phyloP scores from a whole-genome alignment of 2,888 invertebrate species.

The Arrhopalites spinosus region DNA sequence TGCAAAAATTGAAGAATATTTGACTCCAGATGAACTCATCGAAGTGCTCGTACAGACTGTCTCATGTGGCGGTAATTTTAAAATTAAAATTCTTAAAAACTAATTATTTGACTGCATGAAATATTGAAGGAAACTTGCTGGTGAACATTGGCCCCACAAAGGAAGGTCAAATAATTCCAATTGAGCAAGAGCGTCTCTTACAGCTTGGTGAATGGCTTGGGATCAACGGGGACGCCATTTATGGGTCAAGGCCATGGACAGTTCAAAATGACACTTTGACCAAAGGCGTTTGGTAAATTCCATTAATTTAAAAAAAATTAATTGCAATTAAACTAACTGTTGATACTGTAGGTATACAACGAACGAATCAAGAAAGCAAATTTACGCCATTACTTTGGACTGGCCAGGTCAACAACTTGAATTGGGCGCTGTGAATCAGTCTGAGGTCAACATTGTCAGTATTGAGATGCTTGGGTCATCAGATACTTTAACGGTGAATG shows the following conservation, averaged over 20 bases:
- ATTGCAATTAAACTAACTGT: background rate
- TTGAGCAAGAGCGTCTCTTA: constrained; percentile 60
- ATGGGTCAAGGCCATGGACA: constrained; percentile 61
- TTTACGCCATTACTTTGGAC: constrained; percentile 59
- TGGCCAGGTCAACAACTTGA: constrained; percentile 57
- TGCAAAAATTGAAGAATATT: constrained; percentile 69
- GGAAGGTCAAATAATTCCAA: constrained; percentile 60
- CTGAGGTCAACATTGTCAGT: too few relatives aligned
- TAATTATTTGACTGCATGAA: background rate
- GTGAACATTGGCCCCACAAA: constrained; percentile 61
- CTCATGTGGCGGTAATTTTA: constrained; percentile 64
- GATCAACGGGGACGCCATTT: constrained; percentile 61
- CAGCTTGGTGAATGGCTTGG: constrained; percentile 60
- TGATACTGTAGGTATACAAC: constrained; percentile 44
- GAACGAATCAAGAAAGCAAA: constrained; percentile 49
- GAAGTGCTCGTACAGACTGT: constrained; percentile 74
- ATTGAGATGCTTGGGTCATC: too few relatives aligned
- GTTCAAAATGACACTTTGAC: constrained; percentile 80
- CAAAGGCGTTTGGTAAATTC: constrained; percentile 71
- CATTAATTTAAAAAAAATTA: too few relatives aligned
- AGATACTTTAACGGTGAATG: too few relatives aligned
- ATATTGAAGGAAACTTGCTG: constrained; percentile 57
- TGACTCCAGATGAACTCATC: constrained; percentile 72
- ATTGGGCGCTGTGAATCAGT: constrained; percentile 56
- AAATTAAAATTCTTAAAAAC: constrained; percentile 65